Percentiles rank a stretch among this genome's conserved stretches.
These are phyloP conservation scores for Gymnoscopelus braueri DNA, from an alignment of 2,797 vertebrate genomes.

Conservation along the genomic window DNA sequence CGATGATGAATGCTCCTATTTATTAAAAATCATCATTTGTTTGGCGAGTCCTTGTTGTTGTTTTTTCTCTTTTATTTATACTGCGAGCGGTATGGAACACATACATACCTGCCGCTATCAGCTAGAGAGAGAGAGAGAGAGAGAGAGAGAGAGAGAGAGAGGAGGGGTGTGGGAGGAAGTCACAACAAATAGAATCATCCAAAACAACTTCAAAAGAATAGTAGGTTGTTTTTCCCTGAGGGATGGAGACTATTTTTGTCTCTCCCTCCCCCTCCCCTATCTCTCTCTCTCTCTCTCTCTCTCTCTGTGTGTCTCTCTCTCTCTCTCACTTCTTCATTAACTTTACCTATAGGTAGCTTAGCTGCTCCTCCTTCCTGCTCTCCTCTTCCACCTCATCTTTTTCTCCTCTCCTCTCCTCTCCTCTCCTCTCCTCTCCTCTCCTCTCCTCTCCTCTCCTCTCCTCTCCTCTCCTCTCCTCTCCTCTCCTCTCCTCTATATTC, in stretches of 20 bases:
- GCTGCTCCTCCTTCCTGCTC: too few species aligned
- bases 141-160: constrained; percentile 11
- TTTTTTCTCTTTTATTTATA: not conserved
- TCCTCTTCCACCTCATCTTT: not conserved
- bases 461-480: not conserved
- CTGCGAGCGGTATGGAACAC: not conserved
- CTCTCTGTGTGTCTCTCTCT: not conserved
- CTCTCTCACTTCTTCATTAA: not conserved
- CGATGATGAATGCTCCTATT: constrained; percentile 4
- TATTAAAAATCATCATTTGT: constrained; percentile 6
- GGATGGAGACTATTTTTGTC: constrained; percentile 40
- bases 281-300: not conserved
- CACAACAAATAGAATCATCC: constrained; percentile 40
- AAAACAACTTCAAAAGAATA: constrained; percentile 54
- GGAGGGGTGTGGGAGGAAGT: not conserved
- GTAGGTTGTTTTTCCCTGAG: constrained; percentile 20
- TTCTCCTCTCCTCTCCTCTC: too few species aligned
- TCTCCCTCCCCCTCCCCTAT: not conserved
- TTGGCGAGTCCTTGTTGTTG: constrained; percentile 3
- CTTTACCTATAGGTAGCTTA: too few species aligned
- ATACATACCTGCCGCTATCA: too few species aligned
- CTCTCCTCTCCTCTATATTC: constrained; percentile 5
- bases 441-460: not conserved
- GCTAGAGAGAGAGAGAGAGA: too few species aligned
- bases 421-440: not conserved